Percentiles rank a stretch among this genome's conserved stretches.
These are phyloP conservation scores for Lagopus muta DNA, from an alignment of 2,113 vertebrate genomes.

Conservation along the genomic window DNA sequence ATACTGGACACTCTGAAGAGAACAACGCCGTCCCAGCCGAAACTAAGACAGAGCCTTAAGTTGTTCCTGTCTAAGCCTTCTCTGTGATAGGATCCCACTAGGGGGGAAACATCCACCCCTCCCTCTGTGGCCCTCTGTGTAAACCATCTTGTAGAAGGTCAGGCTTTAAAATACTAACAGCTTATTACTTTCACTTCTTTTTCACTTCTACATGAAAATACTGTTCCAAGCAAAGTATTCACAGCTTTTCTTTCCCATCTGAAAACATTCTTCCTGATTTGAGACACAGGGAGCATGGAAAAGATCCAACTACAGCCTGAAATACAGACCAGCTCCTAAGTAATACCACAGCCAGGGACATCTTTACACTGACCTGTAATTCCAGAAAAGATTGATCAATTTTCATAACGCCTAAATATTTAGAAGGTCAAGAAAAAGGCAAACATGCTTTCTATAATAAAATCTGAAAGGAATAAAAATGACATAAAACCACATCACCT, in stretches of 20 bases:
- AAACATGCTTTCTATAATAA: neutral
- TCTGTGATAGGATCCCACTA: neutral
- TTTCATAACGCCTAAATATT: neutral
- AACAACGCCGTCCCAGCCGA: too few species aligned
- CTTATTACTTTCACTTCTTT: neutral
- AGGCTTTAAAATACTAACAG: neutral
- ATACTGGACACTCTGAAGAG: too few species aligned
- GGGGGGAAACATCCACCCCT: neutral
- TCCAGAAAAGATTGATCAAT: neutral
- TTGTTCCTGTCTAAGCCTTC: neutral
- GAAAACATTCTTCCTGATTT: neutral
- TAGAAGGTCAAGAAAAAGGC: neutral
- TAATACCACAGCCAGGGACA: neutral
- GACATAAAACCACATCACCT: neutral
- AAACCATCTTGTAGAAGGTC: neutral
- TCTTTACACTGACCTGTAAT: neutral
- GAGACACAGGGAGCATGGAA: neutral
- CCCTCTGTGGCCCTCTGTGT: neutral
- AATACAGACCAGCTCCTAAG: slow-evolving; percentile 11
- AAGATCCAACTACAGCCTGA: neutral
- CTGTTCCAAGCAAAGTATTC: neutral
- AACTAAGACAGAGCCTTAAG: neutral
- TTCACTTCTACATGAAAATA: neutral
- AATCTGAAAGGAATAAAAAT: slow-evolving; percentile 2
- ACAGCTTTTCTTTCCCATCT: neutral